Conservation (phyloP, 2,113 vertebrate species). For the Gila orcuttii region DNA sequence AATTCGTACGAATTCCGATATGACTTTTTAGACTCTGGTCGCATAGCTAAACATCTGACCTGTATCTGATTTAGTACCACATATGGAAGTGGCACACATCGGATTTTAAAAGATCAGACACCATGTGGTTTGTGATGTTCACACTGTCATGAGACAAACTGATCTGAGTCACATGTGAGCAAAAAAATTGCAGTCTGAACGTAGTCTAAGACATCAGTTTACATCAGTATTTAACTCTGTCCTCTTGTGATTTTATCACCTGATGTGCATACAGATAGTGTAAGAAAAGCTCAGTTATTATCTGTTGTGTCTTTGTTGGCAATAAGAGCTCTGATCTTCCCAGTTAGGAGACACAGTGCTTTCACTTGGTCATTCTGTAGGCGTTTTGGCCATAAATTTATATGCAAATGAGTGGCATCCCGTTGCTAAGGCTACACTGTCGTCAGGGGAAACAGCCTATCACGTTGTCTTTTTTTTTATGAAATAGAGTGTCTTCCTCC, state of each 20-base stretch:
- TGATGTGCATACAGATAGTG: background rate
- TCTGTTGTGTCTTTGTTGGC: background rate
- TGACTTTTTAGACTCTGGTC: too few relatives aligned
- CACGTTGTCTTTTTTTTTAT: slow-evolving; percentile 34
- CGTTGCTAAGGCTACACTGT: slow-evolving; percentile 41
- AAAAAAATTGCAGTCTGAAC: too few relatives aligned
- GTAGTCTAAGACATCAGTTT: background rate
- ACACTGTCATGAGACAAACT: too few relatives aligned
- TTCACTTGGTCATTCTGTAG: slow-evolving; percentile 10
- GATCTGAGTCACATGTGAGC: too few relatives aligned
- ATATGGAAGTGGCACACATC: too few relatives aligned
- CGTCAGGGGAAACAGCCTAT: slow-evolving; percentile 21
- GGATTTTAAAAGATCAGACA: too few relatives aligned
- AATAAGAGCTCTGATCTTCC: slow-evolving; percentile 4
- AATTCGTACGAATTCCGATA: too few relatives aligned
- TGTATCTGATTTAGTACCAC: too few relatives aligned
- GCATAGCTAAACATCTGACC: too few relatives aligned
- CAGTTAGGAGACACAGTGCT: background rate
- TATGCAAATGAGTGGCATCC: slow-evolving; percentile 47
- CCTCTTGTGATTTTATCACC: background rate
- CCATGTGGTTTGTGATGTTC: too few relatives aligned
- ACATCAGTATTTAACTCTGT: background rate
- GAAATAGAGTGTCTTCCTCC: slow-evolving; percentile 19
- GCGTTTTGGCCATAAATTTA: slow-evolving; percentile 22
- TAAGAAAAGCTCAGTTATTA: background rate